phyloP scores from a whole-genome alignment of 2,113 vertebrate genomes.

The Rhodinocichla rosea region DNA sequence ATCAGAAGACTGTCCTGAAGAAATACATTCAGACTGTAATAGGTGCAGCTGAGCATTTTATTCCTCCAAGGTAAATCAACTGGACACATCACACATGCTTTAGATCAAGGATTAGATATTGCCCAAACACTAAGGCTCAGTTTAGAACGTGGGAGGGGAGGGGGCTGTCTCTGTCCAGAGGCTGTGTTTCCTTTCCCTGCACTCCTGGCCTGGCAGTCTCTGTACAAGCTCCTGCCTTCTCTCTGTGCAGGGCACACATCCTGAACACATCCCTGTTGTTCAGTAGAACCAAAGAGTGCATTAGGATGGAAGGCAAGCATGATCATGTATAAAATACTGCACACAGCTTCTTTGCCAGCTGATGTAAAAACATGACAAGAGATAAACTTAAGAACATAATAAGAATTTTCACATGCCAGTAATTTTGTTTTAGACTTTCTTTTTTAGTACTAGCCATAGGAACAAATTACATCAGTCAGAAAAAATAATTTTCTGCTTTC shows the following conservation, averaged over 20 bases:
- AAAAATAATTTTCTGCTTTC: background rate
- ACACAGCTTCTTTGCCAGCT: background rate
- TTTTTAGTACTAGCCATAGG: background rate
- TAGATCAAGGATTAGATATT: background rate
- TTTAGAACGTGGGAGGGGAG: background rate
- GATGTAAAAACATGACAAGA: background rate
- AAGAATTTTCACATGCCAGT: background rate
- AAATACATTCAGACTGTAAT: background rate
- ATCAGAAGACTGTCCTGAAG: background rate
- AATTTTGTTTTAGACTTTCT: background rate
- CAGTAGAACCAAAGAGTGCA: background rate
- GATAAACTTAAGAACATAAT: background rate
- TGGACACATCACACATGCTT: background rate
- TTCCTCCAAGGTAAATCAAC: background rate
- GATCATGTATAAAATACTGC: background rate
- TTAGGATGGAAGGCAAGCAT: background rate
- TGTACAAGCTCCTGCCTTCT: background rate
- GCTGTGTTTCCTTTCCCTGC: background rate
- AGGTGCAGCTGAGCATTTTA: background rate
- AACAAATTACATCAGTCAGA: background rate
- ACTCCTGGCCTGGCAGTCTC: background rate
- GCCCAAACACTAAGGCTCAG: background rate
- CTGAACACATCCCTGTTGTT: background rate
- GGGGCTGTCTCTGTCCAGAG: background rate
- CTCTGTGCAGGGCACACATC: background rate